Conservation (phyloP, 2,888 invertebrate genomes). For the Gastrophysa polygoni region DNA sequence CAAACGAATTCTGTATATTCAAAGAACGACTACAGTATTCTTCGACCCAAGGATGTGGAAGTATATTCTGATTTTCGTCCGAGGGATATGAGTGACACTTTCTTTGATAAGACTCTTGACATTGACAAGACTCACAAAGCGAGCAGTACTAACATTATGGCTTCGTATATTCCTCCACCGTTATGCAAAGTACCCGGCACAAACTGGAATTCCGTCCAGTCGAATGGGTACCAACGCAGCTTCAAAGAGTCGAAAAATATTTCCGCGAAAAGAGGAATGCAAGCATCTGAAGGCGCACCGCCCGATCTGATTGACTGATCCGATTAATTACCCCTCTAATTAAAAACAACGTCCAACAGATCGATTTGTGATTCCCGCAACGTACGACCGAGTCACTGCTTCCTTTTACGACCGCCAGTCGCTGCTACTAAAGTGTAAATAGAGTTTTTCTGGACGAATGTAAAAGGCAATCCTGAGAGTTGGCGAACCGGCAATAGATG, state of each 20-base stretch:
- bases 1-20: too few relatives aligned
- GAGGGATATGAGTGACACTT: too few relatives aligned
- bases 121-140: too few relatives aligned
- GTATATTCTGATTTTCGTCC: too few relatives aligned
- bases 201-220: background rate
- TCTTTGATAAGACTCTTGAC: too few relatives aligned
- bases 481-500: conserved; percentile 48
- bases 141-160: too few relatives aligned
- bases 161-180: too few relatives aligned
- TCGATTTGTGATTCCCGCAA: conserved; percentile 52
- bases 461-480: conserved; percentile 49
- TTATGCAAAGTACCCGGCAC: too few relatives aligned
- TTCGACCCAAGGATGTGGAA: too few relatives aligned
- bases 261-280: conserved; percentile 16
- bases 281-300: conserved; percentile 21
- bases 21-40: too few relatives aligned
- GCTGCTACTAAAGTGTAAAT: conserved; percentile 57
- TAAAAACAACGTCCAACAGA: conserved; percentile 51
- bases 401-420: conserved; percentile 51
- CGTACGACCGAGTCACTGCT: conserved; percentile 46
- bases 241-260: conserved; percentile 26
- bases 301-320: conserved; percentile 56
- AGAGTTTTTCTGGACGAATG: conserved; percentile 52
- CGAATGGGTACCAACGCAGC: conserved; percentile 29
- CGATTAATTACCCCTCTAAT: conserved; percentile 57